Evolutionary conservation across 92 coral and sea anemone species (phyloP).

Genomic region (Micromussa lordhowensis): DNA sequence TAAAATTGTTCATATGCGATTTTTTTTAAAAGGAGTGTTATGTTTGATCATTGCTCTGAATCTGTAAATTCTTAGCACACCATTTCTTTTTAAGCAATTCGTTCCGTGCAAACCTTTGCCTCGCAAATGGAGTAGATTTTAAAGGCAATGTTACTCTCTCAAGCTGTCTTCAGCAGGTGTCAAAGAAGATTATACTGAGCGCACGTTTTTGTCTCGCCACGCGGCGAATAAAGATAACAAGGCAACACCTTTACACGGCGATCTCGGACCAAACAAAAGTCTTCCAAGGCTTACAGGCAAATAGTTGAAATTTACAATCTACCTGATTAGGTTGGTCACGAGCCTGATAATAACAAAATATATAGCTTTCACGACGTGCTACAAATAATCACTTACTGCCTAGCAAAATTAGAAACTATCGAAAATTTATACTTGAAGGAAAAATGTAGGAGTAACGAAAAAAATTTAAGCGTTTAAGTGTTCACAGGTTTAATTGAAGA

Average conservation of each 20-base stretch:
- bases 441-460: not conserved
- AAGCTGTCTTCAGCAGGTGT: slow-evolving; percentile 35
- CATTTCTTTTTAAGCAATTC: not conserved
- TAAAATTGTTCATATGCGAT: too few species aligned
- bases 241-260: slow-evolving; percentile 5
- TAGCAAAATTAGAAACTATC: not conserved
- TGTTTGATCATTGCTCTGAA: not conserved
- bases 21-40: too few species aligned
- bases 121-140: slow-evolving; percentile 4
- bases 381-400: not conserved
- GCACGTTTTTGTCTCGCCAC: slow-evolving; percentile 45
- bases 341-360: slow-evolving; percentile 19
- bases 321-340: not conserved
- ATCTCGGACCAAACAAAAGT: not conserved
- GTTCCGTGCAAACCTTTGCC: not conserved
- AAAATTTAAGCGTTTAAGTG: not conserved
- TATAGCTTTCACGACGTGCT: not conserved
- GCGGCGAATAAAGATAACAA: slow-evolving; percentile 18
- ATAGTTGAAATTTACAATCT: not conserved
- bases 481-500: not conserved
- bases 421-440: not conserved
- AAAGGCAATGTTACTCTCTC: slow-evolving; percentile 19
- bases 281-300: not conserved
- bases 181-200: slow-evolving; percentile 23
- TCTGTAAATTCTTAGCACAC: not conserved